phyloP scores from a whole-genome alignment of 2,113 vertebrate genomes.

The Neotragus pygmaeus region DNA sequence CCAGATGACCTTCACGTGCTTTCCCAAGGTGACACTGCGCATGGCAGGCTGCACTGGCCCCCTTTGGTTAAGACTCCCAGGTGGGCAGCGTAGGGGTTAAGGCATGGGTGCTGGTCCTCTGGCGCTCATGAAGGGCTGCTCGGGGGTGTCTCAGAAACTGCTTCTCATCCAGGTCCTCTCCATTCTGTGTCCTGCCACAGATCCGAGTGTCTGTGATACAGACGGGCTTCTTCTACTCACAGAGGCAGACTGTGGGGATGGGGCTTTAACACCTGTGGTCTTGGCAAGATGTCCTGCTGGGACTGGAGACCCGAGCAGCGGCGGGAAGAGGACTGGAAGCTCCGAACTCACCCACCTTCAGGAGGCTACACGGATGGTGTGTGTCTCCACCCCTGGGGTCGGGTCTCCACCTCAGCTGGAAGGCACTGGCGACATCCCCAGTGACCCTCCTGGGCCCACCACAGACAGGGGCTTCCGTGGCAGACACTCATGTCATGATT shows the following conservation, averaged over 20 bases:
- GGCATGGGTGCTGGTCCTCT: background rate
- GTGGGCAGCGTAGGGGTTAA: rapidly evolving
- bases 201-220: background rate
- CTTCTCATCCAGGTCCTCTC: background rate
- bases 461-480: no score
- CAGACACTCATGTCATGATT: background rate
- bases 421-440: background rate
- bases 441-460: background rate
- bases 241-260: background rate
- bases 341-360: rapidly evolving
- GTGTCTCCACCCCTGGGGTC: background rate
- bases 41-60: rapidly evolving
- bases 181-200: no score
- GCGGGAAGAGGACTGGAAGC: background rate
- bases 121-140: background rate
- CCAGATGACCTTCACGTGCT: background rate
- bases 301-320: background rate
- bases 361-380: background rate
- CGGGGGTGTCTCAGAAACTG: background rate
- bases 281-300: background rate
- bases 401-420: background rate
- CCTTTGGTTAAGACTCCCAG: background rate
- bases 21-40: rapidly evolving
- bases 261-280: background rate
- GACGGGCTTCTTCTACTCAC: rapidly evolving